Base-by-base conservation (phyloP, 2,113 vertebrate genomes). In the Pachycephala philippinensis region DNA sequence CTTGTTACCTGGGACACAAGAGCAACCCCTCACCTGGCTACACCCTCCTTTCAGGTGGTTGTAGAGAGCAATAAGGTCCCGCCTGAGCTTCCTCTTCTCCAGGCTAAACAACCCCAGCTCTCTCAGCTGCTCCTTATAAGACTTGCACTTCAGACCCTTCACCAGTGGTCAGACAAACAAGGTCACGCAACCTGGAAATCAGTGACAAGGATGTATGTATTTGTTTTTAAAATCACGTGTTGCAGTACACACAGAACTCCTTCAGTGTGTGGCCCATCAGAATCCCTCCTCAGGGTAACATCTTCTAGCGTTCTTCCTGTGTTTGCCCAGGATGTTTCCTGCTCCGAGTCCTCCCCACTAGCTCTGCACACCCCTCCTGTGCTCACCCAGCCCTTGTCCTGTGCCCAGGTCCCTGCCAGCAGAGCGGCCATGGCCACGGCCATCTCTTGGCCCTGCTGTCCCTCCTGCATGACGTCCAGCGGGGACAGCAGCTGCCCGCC, bases 171-270 rank as follows among this genome's bases (percentile, higher is more conserved):
- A 49, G n/a, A 24, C 0, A 0, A 80, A 61, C 17, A 35, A 40
- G 20, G 16, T n/a, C 42, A 6, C 3, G 9, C 39, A 88, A 63
- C 30, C 19, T 42, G 52, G 42, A 80, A 57, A 64, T 11, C 12
- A 2, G 28, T 10, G 14, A 20, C 45, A 69, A 60, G 23, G 19
- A n/a, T 0, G 0, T 5, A 13, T 1, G 13, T 7, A 14, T 50
- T 47, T 72, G 8, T 19, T 78, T 75, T 74, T 39, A 40, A 89
- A 95, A 52, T 35, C 35, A 30, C 3, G 0, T 2, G 6, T 63
- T 84, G 22, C n/a, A 50, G 14, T 8, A 33, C 39, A 50, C 6
- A 14, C 6, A 20, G 53, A 88, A 49, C 44, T 45, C 49, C 42
- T 85, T 52, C 28, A 52, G 13, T 2, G 30, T 1, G 1, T 1